phyloP scores from a whole-genome alignment of 2,797 vertebrate genomes.

The Arrhamphus sclerolepis region DNA sequence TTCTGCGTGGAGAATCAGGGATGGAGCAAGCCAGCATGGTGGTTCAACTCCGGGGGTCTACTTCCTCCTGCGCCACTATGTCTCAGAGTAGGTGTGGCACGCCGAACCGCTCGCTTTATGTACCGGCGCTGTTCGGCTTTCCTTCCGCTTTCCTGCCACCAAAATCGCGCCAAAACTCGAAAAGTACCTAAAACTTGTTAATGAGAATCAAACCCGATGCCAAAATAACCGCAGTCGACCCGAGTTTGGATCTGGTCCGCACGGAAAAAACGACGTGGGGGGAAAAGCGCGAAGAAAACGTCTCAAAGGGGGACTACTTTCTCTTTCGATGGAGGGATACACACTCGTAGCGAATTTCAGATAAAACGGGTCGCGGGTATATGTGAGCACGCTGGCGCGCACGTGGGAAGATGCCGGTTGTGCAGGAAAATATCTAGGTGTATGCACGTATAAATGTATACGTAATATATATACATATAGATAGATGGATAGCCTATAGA shows the following conservation, averaged over 20 bases:
- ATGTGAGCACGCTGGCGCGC: conserved; percentile 64
- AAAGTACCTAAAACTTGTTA: rapidly evolving
- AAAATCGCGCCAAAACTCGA: conserved; percentile 81
- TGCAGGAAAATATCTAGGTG: conserved; percentile 14
- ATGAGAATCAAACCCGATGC: rapidly evolving
- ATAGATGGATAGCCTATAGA: no score
- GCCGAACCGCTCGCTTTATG: conserved; percentile 48
- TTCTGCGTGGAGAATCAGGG: conserved; percentile 42
- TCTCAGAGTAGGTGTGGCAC: conserved; percentile 79
- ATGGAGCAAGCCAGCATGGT: conserved; percentile 43
- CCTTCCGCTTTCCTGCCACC: conserved; percentile 52
- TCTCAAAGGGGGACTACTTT: conserved; percentile 32
- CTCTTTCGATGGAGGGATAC: no score
- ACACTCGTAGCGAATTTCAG: no score
- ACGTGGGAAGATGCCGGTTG: conserved; percentile 79
- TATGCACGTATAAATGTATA: no score
- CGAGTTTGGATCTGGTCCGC: background rate
- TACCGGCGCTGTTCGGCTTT: background rate
- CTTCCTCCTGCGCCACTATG: conserved; percentile 13
- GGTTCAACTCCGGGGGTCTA: background rate
- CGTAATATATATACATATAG: no score
- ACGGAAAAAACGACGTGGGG: background rate
- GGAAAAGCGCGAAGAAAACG: rapidly evolving
- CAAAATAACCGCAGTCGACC: rapidly evolving
- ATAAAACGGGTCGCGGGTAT: conserved; percentile 78